Conservation (phyloP, 2,113 vertebrate species). For the Cavia aperea region DNA sequence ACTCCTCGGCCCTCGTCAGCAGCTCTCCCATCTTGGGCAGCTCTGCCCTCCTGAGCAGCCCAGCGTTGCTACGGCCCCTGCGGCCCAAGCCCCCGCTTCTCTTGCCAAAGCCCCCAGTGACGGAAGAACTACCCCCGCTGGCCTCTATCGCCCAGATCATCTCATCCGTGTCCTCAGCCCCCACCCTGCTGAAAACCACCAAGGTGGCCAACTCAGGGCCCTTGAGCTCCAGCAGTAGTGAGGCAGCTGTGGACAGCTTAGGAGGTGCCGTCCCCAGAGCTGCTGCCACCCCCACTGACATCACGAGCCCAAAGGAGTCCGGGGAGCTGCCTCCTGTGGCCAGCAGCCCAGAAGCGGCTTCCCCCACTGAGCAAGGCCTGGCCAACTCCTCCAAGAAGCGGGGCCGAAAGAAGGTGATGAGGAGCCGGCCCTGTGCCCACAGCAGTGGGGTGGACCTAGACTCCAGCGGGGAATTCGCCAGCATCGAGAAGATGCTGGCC, state of each 20-base stretch:
- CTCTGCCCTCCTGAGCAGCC: slow-evolving; percentile 75
- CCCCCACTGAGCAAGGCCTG: slow-evolving; percentile 55
- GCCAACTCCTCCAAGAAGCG: slow-evolving; percentile 73
- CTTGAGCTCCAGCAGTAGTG: slow-evolving; percentile 29
- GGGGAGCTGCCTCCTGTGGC: slow-evolving; percentile 41
- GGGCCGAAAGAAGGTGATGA: slow-evolving; percentile 76
- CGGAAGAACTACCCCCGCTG: slow-evolving; percentile 89
- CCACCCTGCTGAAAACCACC: slow-evolving; percentile 84
- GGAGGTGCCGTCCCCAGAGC: slow-evolving; percentile 67
- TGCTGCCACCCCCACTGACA: neutral
- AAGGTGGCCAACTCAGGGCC: slow-evolving; percentile 71
- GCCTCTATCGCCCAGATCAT: slow-evolving; percentile 99
- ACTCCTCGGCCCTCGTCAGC: slow-evolving; percentile 76
- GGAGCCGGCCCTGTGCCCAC: slow-evolving; percentile 71
- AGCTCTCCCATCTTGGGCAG: slow-evolving; percentile 64
- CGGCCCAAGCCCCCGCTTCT: slow-evolving; percentile 89
- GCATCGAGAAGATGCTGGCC: slow-evolving; percentile 96
- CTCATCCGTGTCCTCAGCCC: slow-evolving; percentile 91
- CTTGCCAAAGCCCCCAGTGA: slow-evolving; percentile 87
- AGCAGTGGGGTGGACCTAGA: slow-evolving; percentile 84
- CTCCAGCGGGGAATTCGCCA: slow-evolving; percentile 97
- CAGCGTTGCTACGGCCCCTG: slow-evolving; percentile 77
- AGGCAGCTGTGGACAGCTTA: slow-evolving; percentile 62
- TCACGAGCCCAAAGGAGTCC: slow-evolving; percentile 39
- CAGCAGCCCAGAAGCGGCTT: slow-evolving; percentile 61